phyloP scores from a whole-genome alignment of 2,797 vertebrate genomes.

The Hydrocynus forskahlii region DNA sequence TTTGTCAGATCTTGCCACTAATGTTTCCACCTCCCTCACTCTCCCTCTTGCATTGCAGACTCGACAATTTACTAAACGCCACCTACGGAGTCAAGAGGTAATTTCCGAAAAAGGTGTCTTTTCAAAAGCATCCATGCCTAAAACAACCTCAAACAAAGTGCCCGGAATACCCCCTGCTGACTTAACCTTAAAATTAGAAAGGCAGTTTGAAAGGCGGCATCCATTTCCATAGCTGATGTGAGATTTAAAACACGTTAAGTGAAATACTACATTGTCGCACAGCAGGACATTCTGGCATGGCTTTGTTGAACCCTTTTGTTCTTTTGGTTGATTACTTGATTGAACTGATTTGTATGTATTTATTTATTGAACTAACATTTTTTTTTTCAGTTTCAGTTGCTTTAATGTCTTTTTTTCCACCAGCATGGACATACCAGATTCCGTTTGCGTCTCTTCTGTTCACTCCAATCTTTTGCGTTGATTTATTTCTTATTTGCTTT shows the following conservation, averaged over 20 bases:
- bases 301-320: conserved; percentile 83
- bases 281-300: conserved; percentile 86
- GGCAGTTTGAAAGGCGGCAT: conserved; percentile 62
- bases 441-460: conserved; percentile 85
- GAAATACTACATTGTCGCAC: conserved; percentile 52
- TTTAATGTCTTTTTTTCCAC: conserved; percentile 84
- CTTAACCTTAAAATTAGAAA: conserved; percentile 69
- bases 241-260: conserved; percentile 37
- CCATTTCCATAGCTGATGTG: conserved; percentile 59
- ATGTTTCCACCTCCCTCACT: conserved; percentile 86
- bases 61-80: conserved; percentile 99
- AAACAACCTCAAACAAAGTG: conserved; percentile 82
- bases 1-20: conserved; percentile 82
- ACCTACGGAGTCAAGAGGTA: conserved; percentile 99
- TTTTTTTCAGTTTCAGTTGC: conserved; percentile 79
- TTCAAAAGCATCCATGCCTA: conserved; percentile 84
- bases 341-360: conserved; percentile 77
- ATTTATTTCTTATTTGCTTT: conserved; percentile 84
- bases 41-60: conserved; percentile 90
- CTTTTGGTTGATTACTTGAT: conserved; percentile 75
- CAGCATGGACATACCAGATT: conserved; percentile 89
- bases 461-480: conserved; percentile 78
- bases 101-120: conserved; percentile 81
- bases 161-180: conserved; percentile 83
- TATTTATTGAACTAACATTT: conserved; percentile 84